Base-by-base conservation (phyloP, 2,797 vertebrate genomes). In the Cygnus olor region DNA sequence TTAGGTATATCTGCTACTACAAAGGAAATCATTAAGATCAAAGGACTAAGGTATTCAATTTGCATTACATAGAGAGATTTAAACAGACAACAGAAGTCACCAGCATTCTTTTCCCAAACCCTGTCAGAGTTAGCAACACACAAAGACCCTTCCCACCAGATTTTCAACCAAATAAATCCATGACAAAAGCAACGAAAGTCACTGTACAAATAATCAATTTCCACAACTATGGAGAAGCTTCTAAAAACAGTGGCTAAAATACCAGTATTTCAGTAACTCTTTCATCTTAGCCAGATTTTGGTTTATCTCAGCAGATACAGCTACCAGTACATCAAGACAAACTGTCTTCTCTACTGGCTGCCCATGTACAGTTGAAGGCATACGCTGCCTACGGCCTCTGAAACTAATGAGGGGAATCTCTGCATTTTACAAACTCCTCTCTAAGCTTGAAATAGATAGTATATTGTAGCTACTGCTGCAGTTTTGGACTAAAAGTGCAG, bases 1-100 rank as follows among this genome's bases (percentile, higher is more conserved):
- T 84, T 80, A 88, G 86, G 36, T 71, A n/a, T 49, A 80, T 60
- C 71, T 80, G 47, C 27, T 70, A 20, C 16, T 73, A 85, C 66
- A 85, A 87, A 69, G 18, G 40, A 87, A 88, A 91, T 90, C 18
- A 24, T 32, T 94, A 36, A 90, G 78, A 90, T 90, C 69, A 96
- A 94, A 87, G 21, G 42, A 89, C 22, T 61, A 28, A 79, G 90
- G 40, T 58, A 82, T 71, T 93, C 10, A 57, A 73, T 94, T 94
- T 94, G 74, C 36, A 61, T 76, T 87, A 70, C 17, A 9, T 53
- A 45, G 32, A 54, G 17, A 86, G 25, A 71, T 69, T 71, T 84
- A 69, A 89, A 91, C 14, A 73, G 42, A 64, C 40, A 78, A 40
- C 51, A 53, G 8, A 24, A 87, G 64, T 73, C 76, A 51, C 47